These are phyloP conservation scores for Phylloscopus trochiloides DNA, from an alignment of 2,113 vertebrate genomes.

Conservation along the genomic window DNA sequence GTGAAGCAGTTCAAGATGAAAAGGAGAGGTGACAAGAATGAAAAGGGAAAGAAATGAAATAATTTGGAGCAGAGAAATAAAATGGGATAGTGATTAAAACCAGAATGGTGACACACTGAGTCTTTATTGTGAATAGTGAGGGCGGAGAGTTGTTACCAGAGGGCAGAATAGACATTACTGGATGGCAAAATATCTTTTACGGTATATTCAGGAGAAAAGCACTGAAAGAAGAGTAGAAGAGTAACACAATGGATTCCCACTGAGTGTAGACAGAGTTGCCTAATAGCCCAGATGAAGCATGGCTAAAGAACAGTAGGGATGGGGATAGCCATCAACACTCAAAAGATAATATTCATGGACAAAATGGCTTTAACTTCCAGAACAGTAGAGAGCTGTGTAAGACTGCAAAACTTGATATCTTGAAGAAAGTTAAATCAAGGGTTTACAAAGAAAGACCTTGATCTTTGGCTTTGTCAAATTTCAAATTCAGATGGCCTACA, in stretches of 20 bases:
- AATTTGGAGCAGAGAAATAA: neutral
- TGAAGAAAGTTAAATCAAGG: neutral
- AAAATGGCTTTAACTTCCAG: neutral
- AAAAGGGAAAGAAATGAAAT: neutral
- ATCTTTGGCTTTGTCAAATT: neutral
- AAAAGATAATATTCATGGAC: neutral
- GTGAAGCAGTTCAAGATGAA: neutral
- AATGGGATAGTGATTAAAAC: neutral
- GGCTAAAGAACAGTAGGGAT: neutral
- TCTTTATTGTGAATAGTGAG: constrained; percentile 15
- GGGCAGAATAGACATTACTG: neutral
- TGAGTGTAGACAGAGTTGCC: neutral
- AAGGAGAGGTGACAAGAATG: neutral
- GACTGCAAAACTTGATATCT: neutral
- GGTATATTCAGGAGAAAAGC: neutral
- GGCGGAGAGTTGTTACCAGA: constrained; percentile 8
- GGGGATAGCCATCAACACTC: neutral
- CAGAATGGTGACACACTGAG: neutral
- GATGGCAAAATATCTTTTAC: neutral
- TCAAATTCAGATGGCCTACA: neutral
- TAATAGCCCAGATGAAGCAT: neutral
- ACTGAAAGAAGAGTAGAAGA: neutral
- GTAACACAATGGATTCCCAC: neutral
- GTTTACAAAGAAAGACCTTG: neutral
- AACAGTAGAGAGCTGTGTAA: neutral